Evolutionary conservation across 2,797 vertebrate genomes (phyloP).

Genomic region (Peromyscus eremicus): DNA sequence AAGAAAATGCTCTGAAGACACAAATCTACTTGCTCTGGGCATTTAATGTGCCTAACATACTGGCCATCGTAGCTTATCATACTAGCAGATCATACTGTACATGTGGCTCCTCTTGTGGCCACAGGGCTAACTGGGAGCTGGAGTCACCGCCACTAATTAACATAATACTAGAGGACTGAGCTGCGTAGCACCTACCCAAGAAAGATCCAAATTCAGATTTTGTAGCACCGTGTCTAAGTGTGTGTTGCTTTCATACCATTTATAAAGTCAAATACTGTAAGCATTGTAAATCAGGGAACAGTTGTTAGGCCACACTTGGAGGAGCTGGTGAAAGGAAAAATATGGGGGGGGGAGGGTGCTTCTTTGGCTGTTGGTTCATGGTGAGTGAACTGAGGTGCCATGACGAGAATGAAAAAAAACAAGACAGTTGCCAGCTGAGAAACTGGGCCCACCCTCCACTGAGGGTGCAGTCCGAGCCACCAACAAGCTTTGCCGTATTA

Average conservation of each 20-base stretch:
- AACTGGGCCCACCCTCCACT: background rate
- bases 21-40: background rate
- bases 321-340: background rate
- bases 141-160: background rate
- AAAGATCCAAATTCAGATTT: background rate
- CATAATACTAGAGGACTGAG: background rate
- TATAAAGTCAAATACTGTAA: background rate
- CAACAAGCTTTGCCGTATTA: background rate
- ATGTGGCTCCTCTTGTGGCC: too few relatives aligned
- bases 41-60: background rate
- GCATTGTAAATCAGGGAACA: background rate
- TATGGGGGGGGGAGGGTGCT: background rate
- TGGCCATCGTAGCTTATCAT: background rate
- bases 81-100: too few relatives aligned
- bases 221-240: background rate
- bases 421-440: background rate
- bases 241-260: background rate
- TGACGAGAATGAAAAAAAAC: background rate
- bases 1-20: background rate
- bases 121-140: background rate
- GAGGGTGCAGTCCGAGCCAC: background rate
- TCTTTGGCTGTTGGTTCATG: background rate
- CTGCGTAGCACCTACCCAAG: background rate
- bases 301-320: background rate
- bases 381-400: background rate